Base-by-base conservation (phyloP, 2,113 vertebrate species). In the Tapirus terrestris region DNA sequence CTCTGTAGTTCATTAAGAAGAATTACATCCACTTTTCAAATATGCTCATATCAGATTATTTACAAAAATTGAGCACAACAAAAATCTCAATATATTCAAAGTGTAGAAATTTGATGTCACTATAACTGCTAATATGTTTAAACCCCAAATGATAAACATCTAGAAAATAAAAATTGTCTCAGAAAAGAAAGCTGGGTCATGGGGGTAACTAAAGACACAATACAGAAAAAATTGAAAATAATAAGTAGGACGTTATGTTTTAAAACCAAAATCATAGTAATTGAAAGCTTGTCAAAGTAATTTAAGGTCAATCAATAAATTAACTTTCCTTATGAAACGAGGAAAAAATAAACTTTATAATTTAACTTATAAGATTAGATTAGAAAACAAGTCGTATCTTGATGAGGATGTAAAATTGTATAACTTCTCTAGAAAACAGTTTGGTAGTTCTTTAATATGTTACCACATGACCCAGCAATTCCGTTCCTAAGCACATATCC, bases 261-360 rank as follows among this genome's bases (percentile, higher is more conserved):
- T 75, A 39, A 84, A 58, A 33, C 11, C 4, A 75, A 5, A 60
- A 60, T 68, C 39, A 48, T n/a, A 75, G 12, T 75, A 67, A 73
- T 8, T 53, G n/a, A 65, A 56, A n/a, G 1, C 65, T 65, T 77
- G 65, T 82, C 21, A 91, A 48, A 33, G 29, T 48, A 53, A 51
- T 73, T 82, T 11, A 56, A 61, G 27, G 2, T 16, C 12, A 85
- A 12, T 60, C 85, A 65, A 39, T 58, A 63, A 4, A 60, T 82
- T 53, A 31, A 89, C 61, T 95, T 89, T 76, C 48, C 67, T 39
- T 95, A 29, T 17, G 18, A 96, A 36, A 68, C n/a, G 81, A 75
- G 33, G 3, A 60, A 77, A 93, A 27, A 9, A 29, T 48, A 45
- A 39, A 33, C 18, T 51, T 68, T 31, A 20, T 79, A 68, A 65